Evolutionary conservation across 2,113 vertebrate genomes (phyloP).

Genomic region (Paedocypris sp.): DNA sequence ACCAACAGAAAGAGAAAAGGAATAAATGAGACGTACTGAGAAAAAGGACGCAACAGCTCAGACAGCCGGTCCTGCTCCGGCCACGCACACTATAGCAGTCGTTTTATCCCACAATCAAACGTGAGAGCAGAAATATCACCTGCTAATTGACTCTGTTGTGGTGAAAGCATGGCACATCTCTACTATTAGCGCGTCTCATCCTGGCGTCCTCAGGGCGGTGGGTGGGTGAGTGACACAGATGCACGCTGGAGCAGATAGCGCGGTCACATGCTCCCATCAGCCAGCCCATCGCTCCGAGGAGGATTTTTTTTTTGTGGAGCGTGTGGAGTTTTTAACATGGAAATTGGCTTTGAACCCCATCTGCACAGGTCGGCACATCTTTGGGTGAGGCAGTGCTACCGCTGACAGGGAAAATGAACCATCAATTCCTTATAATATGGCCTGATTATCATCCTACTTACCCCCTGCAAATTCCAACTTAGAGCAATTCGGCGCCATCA

Average conservation of each 20-base stretch:
- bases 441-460: constrained; percentile 67
- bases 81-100: constrained; percentile 50
- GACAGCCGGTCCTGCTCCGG: constrained; percentile 44
- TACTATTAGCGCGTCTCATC: constrained; percentile 40
- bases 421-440: constrained; percentile 68
- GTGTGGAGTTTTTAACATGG: constrained; percentile 68
- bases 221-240: constrained; percentile 46
- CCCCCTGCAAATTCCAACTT: constrained; percentile 60
- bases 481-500: constrained; percentile 49
- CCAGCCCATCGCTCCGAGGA: constrained; percentile 45
- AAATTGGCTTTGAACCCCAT: constrained; percentile 75
- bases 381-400: constrained; percentile 56
- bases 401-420: constrained; percentile 68
- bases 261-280: constrained; percentile 57
- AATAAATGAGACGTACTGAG: constrained; percentile 25
- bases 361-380: constrained; percentile 69
- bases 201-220: constrained; percentile 38
- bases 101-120: constrained; percentile 52
- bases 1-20: constrained; percentile 40
- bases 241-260: constrained; percentile 46
- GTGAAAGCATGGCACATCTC: constrained; percentile 53
- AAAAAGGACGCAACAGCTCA: constrained; percentile 41
- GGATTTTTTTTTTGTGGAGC: constrained; percentile 45
- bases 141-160: constrained; percentile 51
- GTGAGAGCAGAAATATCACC: constrained; percentile 25